These are phyloP conservation scores for Ceratina australensis DNA, from an alignment of 1,140 invertebrate genomes.

Conservation along the genomic window DNA sequence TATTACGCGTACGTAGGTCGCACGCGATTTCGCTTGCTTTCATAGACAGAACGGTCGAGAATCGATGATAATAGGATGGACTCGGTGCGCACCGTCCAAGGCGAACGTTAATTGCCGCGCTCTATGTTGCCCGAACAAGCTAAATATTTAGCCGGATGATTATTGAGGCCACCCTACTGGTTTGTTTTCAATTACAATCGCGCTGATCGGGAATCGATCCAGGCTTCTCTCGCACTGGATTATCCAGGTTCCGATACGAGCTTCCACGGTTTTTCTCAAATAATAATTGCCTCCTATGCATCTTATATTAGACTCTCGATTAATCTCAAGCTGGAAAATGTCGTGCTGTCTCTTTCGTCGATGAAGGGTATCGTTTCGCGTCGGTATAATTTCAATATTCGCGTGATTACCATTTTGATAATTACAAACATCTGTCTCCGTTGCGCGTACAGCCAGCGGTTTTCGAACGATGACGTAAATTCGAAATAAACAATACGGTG, in stretches of 20 bases:
- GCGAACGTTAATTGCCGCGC: not conserved
- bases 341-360: no score
- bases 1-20: constrained; percentile 37
- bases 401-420: no score
- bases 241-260: not conserved
- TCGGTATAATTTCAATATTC: no score
- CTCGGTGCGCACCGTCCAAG: not conserved
- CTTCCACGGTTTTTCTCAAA: no score
- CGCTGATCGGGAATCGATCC: not conserved
- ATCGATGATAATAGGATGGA: constrained; percentile 24
- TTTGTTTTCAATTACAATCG: constrained; percentile 26
- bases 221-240: not conserved
- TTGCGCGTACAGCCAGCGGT: no score
- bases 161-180: not conserved
- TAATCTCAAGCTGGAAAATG: no score
- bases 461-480: no score
- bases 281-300: no score
- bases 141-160: constrained; percentile 25
- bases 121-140: not conserved
- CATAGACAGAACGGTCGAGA: constrained; percentile 11
- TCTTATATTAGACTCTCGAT: no score
- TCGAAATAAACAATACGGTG: no score
- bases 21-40: constrained; percentile 22
- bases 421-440: no score
- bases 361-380: no score